phyloP scores from a whole-genome alignment of 2,797 vertebrate genomes.

The Mionectes olivaceus region DNA sequence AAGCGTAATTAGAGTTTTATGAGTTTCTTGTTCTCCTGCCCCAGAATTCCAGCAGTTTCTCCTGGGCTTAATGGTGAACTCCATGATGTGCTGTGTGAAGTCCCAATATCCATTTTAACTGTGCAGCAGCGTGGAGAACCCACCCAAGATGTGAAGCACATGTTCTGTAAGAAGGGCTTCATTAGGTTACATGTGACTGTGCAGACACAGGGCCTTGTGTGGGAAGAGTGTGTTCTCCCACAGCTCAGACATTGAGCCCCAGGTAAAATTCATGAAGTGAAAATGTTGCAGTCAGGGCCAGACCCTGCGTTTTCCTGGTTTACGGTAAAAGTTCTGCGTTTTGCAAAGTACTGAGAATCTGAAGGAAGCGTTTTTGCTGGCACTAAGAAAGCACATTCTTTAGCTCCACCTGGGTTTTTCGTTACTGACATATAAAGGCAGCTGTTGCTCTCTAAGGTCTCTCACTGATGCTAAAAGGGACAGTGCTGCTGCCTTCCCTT shows the following conservation, averaged over 20 bases:
- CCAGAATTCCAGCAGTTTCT: neutral
- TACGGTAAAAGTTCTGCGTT: neutral
- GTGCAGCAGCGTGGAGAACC: neutral
- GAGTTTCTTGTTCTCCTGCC: neutral
- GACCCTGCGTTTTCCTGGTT: neutral
- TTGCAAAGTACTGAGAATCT: neutral
- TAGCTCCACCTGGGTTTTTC: neutral
- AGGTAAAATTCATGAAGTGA: neutral
- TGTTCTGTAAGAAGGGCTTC: neutral
- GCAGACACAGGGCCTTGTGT: neutral
- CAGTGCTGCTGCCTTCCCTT: neutral
- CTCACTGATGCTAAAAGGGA: neutral
- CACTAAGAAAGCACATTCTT: neutral
- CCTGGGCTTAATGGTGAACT: neutral
- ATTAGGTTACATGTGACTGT: accelerated
- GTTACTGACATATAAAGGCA: neutral
- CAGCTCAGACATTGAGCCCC: neutral
- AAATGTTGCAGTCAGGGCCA: neutral
- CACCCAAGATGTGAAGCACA: neutral
- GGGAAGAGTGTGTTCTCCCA: neutral
- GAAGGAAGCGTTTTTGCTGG: neutral
- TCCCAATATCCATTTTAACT: neutral
- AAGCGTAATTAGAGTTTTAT: constrained; percentile 18
- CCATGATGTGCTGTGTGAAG: neutral
- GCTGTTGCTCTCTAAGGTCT: neutral